Conservation (phyloP, 2,888 invertebrate species). For the Chrysotoxum bicinctum region DNA sequence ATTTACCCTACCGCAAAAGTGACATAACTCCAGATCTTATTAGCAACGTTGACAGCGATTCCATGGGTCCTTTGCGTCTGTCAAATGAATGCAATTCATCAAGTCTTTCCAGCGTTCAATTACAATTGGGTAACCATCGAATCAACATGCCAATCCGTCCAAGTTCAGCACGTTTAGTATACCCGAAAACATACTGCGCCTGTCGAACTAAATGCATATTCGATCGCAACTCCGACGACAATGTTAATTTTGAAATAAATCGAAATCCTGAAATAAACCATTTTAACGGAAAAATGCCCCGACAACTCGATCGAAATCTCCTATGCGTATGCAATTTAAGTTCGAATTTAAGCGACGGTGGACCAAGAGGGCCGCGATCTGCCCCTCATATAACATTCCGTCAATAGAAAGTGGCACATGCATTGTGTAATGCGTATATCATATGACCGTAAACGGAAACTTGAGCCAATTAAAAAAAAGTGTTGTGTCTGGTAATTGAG, state of each 20-base stretch:
- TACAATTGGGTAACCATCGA: slow-evolving; percentile 46
- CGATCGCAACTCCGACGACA: slow-evolving; percentile 78
- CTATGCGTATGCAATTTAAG: slow-evolving; percentile 78
- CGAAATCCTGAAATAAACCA: slow-evolving; percentile 26
- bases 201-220: slow-evolving; percentile 79
- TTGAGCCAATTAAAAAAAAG: slow-evolving; percentile 27
- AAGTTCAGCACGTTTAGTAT: slow-evolving; percentile 63
- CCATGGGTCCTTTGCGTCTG: slow-evolving; percentile 27
- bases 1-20: slow-evolving; percentile 51
- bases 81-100: slow-evolving; percentile 54
- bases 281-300: slow-evolving; percentile 23
- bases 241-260: slow-evolving; percentile 74
- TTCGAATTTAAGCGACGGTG: slow-evolving; percentile 73
- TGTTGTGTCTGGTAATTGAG: slow-evolving; percentile 63
- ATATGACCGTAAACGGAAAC: neutral
- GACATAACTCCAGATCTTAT: slow-evolving; percentile 79
- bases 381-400: slow-evolving; percentile 80
- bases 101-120: slow-evolving; percentile 55
- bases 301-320: slow-evolving; percentile 68
- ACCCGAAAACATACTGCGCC: slow-evolving; percentile 75
- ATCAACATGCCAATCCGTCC: slow-evolving; percentile 57
- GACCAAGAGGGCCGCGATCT: slow-evolving; percentile 78
- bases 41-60: slow-evolving; percentile 76
- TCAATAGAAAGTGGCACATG: slow-evolving; percentile 73
- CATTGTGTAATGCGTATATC: neutral